A percentile compares a stretch with the other conserved stretches of the same genome.
phyloP scores from a whole-genome alignment of 2,797 vertebrate genomes.

The Enteromius fasciolatus region DNA sequence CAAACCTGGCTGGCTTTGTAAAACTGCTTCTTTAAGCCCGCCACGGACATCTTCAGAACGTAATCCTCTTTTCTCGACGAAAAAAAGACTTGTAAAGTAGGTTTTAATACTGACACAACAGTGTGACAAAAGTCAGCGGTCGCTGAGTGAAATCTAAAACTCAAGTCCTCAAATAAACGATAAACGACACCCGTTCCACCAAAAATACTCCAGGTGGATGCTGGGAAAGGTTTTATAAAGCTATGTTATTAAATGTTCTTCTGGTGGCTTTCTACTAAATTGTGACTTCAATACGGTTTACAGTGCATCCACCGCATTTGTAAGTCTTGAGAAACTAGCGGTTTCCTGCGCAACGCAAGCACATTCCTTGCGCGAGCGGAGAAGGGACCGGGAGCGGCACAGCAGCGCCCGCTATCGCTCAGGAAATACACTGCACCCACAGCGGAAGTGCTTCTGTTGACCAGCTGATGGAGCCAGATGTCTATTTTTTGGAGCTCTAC shows the following conservation, averaged over 20 bases:
- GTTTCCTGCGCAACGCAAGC: slow-evolving; percentile 58
- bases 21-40: slow-evolving; percentile 97
- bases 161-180: slow-evolving; percentile 40
- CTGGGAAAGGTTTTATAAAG: neutral
- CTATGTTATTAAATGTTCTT: neutral
- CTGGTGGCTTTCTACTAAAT: slow-evolving; percentile 8
- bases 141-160: slow-evolving; percentile 43
- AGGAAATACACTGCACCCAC: neutral
- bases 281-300: neutral
- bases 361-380: slow-evolving; percentile 44
- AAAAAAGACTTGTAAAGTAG: neutral
- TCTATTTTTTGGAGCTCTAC: neutral
- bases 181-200: slow-evolving; percentile 31
- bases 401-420: neutral
- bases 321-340: slow-evolving; percentile 50
- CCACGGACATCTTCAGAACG: slow-evolving; percentile 89
- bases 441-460: neutral
- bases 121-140: slow-evolving; percentile 47
- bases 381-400: slow-evolving; percentile 13
- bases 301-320: slow-evolving; percentile 17
- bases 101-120: slow-evolving; percentile 32
- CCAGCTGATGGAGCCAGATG: slow-evolving; percentile 28
- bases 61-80: slow-evolving; percentile 57
- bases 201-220: slow-evolving; percentile 11
- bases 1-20: slow-evolving; percentile 98